Conservation (phyloP, 2,113 vertebrate genomes). For the Cyprinodon variegatus region DNA sequence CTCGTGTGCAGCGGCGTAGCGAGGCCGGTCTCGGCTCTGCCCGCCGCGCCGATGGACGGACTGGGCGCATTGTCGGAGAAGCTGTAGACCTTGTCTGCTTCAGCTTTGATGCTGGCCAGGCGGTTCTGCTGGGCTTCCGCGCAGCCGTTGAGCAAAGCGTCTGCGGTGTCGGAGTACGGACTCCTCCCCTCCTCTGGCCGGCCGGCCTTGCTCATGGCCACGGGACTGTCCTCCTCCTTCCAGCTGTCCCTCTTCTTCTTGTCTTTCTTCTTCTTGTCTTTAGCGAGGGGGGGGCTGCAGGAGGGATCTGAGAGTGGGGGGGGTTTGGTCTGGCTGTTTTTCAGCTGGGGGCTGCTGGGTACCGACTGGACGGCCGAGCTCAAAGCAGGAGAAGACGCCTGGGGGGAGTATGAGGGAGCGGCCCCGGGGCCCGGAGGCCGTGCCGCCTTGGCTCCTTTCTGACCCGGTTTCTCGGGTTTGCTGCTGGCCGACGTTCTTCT, state of each 20-base stretch:
- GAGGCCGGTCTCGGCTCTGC: slow-evolving; percentile 88
- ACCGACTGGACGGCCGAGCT: slow-evolving; percentile 90
- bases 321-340: slow-evolving; percentile 93
- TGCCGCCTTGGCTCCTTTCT: slow-evolving; percentile 87
- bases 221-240: slow-evolving; percentile 93
- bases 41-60: slow-evolving; percentile 91
- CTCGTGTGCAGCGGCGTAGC: slow-evolving; percentile 90
- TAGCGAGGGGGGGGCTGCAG: slow-evolving; percentile 78
- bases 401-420: slow-evolving; percentile 86
- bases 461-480: slow-evolving; percentile 86
- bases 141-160: slow-evolving; percentile 86
- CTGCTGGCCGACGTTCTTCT: slow-evolving; percentile 80
- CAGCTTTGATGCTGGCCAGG: slow-evolving; percentile 96
- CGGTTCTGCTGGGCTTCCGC: slow-evolving; percentile 95
- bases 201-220: slow-evolving; percentile 87
- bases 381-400: slow-evolving; percentile 84
- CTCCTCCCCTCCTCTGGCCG: slow-evolving; percentile 92
- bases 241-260: slow-evolving; percentile 92
- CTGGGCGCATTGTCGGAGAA: slow-evolving; percentile 97
- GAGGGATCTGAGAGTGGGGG: slow-evolving; percentile 89
- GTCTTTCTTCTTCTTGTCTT: slow-evolving; percentile 99
- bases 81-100: slow-evolving; percentile 98
- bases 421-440: slow-evolving; percentile 85
- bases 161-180: slow-evolving; percentile 84
- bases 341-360: slow-evolving; percentile 94